Percentiles rank a stretch among this genome's conserved stretches.
phyloP scores from a whole-genome alignment of 92 coral and sea anemone species.

The Zoanthus sansibaricus region DNA sequence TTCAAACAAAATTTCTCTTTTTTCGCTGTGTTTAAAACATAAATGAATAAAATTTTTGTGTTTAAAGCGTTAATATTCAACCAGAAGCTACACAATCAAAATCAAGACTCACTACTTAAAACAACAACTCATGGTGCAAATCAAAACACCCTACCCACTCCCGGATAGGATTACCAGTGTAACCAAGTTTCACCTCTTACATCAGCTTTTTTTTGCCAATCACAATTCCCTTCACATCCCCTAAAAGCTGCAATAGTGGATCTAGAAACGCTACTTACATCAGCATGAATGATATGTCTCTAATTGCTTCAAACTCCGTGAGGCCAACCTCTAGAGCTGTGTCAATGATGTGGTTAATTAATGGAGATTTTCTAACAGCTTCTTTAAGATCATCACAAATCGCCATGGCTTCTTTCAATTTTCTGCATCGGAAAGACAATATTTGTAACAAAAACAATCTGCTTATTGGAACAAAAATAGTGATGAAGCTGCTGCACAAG shows the following conservation, averaged over 20 bases:
- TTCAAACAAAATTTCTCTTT: too few species aligned
- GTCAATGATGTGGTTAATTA: constrained; percentile 47
- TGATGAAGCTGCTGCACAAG: too few species aligned
- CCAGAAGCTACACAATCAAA: background rate
- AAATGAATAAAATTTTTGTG: too few species aligned
- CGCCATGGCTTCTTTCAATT: constrained; percentile 55
- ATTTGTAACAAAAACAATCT: background rate
- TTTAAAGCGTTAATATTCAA: too few species aligned
- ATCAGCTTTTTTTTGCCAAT: background rate
- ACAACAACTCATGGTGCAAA: too few species aligned
- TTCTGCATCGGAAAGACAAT: constrained; percentile 23
- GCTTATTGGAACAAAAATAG: too few species aligned
- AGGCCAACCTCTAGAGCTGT: constrained; percentile 69
- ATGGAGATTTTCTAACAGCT: constrained; percentile 55
- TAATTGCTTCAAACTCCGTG: constrained; percentile 78
- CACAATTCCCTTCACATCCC: background rate
- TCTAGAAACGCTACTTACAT: constrained; percentile 54
- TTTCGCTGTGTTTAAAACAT: too few species aligned
- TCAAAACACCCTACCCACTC: too few species aligned
- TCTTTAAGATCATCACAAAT: constrained; percentile 52
- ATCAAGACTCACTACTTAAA: too few species aligned
- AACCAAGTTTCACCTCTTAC: background rate
- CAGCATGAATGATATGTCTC: constrained; percentile 80
- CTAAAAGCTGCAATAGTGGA: too few species aligned
- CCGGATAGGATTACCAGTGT: too few species aligned